phyloP scores from a whole-genome alignment of 2,888 invertebrate genomes.

The Himalopsyche kuldschensis region DNA sequence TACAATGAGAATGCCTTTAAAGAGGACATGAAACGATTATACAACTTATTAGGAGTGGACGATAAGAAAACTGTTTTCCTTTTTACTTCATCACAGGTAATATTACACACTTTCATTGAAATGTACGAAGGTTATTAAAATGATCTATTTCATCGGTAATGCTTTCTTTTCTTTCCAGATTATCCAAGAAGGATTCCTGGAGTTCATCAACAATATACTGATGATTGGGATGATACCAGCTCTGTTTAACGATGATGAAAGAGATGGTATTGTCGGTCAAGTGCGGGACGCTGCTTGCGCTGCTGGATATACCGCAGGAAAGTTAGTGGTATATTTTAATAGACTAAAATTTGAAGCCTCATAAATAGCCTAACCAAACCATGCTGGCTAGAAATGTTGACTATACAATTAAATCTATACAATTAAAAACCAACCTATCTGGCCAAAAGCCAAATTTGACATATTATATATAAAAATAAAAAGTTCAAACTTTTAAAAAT shows the following conservation, averaged over 20 bases:
- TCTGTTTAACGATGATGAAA: constrained; percentile 85
- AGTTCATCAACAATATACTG: constrained; percentile 88
- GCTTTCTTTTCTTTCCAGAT: not conserved
- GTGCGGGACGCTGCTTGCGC: constrained; percentile 70
- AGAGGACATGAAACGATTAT: constrained; percentile 83
- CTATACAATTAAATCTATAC: too few relatives aligned
- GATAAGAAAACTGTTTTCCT: constrained; percentile 79
- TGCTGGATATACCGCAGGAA: constrained; percentile 73
- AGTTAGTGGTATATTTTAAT: constrained; percentile 50
- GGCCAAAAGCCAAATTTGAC: too few relatives aligned
- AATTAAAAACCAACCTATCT: too few relatives aligned
- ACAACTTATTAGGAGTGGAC: constrained; percentile 75
- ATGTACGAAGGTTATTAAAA: not conserved
- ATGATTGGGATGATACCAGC: constrained; percentile 88
- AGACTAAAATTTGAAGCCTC: not conserved
- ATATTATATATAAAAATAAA: too few relatives aligned
- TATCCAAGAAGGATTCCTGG: constrained; percentile 78
- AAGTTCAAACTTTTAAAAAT: too few relatives aligned
- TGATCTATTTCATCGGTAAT: not conserved
- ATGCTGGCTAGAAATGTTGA: not conserved
- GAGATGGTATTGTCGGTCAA: constrained; percentile 73
- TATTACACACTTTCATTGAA: constrained; percentile 29
- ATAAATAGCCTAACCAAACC: not conserved
- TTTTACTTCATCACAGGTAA: constrained; percentile 78
- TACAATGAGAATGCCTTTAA: constrained; percentile 82